phyloP scores from a whole-genome alignment of 2,888 invertebrate species.

The Volucella bombylans region DNA sequence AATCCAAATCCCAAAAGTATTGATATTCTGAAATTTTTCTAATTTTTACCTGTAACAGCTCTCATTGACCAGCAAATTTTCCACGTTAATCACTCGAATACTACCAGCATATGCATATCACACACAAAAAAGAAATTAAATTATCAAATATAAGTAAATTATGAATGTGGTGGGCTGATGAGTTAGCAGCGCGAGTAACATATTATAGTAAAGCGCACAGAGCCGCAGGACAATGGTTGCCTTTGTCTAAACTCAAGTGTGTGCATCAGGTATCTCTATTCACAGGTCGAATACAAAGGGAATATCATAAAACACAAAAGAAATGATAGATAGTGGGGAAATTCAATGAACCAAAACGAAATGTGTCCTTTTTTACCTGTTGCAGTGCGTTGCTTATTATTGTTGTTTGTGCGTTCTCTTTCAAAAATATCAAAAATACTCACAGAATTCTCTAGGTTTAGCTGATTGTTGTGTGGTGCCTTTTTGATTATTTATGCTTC shows the following conservation, averaged over 20 bases:
- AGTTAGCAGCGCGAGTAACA: conserved; percentile 28
- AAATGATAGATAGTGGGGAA: conserved; percentile 71
- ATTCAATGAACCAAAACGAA: conserved; percentile 73
- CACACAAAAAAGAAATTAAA: conserved; percentile 11
- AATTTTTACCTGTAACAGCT: conserved; percentile 15
- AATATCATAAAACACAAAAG: conserved; percentile 71
- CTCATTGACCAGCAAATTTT: conserved; percentile 21
- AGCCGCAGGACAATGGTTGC: conserved; percentile 63
- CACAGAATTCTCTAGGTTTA: not conserved
- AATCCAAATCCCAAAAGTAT: not conserved
- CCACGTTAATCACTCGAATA: conserved; percentile 62
- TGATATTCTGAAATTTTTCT: not conserved
- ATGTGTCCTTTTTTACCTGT: conserved; percentile 72
- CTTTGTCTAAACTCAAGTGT: conserved; percentile 71
- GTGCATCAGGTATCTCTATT: conserved; percentile 73
- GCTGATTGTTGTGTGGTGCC: conserved; percentile 9
- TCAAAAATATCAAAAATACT: not conserved
- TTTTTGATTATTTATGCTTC: conserved; percentile 24
- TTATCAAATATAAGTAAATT: conserved; percentile 52
- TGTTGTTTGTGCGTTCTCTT: conserved; percentile 36
- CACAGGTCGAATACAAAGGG: conserved; percentile 58
- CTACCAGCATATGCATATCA: conserved; percentile 27
- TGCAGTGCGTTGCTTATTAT: conserved; percentile 38
- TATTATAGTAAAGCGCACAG: conserved; percentile 58
- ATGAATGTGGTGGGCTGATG: conserved; percentile 53